Percentiles rank a stretch among this genome's conserved stretches.
These are phyloP conservation scores for Habrosyne pyritoides DNA, from an alignment of 2,888 invertebrate genomes.

Conservation along the genomic window DNA sequence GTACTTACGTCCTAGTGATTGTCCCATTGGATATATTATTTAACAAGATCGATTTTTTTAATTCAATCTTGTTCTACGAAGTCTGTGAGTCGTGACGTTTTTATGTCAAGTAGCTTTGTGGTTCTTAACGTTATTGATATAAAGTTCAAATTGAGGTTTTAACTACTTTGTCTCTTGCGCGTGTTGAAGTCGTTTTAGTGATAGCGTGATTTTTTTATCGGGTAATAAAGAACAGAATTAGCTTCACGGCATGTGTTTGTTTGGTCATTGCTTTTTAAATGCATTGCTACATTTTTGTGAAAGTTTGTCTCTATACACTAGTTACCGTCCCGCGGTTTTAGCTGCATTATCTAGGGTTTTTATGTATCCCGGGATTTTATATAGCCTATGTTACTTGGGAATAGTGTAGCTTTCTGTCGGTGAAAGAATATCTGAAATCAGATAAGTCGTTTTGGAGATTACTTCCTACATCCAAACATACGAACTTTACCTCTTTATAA, in stretches of 20 bases:
- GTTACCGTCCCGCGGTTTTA: no score
- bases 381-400: no score
- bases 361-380: no score
- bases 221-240: background rate
- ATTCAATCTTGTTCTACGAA: background rate
- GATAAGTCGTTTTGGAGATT: no score
- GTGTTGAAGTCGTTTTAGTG: background rate
- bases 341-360: no score
- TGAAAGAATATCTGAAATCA: no score
- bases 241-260: background rate
- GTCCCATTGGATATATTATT: background rate
- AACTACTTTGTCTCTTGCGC: background rate
- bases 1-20: background rate
- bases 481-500: no score
- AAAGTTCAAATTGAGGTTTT: background rate
- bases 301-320: no score
- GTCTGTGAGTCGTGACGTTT: background rate
- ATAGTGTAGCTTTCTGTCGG: no score
- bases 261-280: background rate
- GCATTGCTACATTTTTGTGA: no score
- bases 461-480: no score
- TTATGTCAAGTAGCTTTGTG: background rate
- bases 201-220: background rate
- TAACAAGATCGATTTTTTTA: background rate
- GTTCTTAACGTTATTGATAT: background rate